These are phyloP conservation scores for Diadophis punctatus DNA, from an alignment of 2,113 vertebrate species.

Conservation along the genomic window DNA sequence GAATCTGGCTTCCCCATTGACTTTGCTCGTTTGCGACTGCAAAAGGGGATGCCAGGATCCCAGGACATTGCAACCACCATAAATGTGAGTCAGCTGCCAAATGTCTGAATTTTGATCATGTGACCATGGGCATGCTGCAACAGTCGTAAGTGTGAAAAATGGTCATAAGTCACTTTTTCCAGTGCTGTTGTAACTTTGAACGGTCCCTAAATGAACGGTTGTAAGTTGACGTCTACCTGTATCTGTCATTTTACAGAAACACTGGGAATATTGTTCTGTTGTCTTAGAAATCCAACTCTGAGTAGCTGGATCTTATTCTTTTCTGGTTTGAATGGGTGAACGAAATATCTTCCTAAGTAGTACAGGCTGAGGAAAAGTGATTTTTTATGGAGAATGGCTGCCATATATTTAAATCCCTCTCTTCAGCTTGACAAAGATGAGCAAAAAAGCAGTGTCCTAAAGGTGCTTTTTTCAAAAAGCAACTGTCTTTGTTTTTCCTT, in stretches of 20 bases:
- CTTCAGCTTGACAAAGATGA: background rate
- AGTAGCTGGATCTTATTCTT: background rate
- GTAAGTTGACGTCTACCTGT: no score
- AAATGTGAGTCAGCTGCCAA: no score
- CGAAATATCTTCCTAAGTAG: background rate
- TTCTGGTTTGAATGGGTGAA: background rate
- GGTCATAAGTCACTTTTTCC: no score
- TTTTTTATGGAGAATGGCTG: background rate
- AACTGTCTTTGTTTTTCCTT: background rate
- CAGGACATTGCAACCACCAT: no score
- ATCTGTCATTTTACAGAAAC: background rate
- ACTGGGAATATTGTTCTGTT: background rate
- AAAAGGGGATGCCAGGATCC: no score
- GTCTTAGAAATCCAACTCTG: background rate
- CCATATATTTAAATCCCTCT: background rate
- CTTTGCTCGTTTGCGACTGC: no score
- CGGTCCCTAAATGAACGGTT: no score
- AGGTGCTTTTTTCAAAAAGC: background rate
- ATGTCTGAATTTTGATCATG: no score
- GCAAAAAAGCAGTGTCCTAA: background rate
- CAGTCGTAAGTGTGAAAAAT: no score
- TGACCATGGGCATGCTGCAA: no score
- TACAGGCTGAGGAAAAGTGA: background rate
- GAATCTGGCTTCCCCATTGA: no score
- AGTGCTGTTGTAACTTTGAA: no score